A percentile compares a stretch with the other conserved stretches of the same genome.
Conservation (phyloP, 2,888 invertebrate genomes). For the Euphydryas editha region DNA sequence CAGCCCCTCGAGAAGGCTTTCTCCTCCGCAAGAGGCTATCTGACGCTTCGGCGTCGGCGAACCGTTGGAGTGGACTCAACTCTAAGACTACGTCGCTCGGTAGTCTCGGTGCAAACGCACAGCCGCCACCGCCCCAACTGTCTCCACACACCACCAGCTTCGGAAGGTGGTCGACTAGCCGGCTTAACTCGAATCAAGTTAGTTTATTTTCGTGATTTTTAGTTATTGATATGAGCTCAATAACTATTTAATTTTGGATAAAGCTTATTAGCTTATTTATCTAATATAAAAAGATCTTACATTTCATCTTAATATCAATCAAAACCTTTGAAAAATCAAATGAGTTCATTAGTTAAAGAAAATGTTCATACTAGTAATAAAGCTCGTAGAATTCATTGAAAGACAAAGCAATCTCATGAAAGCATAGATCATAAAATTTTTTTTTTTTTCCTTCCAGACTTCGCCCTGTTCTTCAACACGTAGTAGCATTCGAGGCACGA, state of each 20-base stretch:
- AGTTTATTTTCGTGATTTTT: constrained; percentile 33
- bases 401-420: background rate
- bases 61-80: constrained; percentile 86
- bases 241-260: too few relatives aligned
- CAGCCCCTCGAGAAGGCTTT: constrained; percentile 90
- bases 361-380: too few relatives aligned
- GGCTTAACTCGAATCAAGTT: constrained; percentile 87
- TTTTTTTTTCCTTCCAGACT: constrained; percentile 69
- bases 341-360: too few relatives aligned
- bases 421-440: background rate
- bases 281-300: too few relatives aligned
- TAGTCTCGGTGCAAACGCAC: constrained; percentile 86
- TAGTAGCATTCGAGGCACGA: constrained; percentile 88
- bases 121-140: constrained; percentile 83
- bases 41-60: constrained; percentile 85
- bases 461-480: constrained; percentile 89
- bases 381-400: too few relatives aligned
- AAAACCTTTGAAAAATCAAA: too few relatives aligned
- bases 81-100: constrained; percentile 94
- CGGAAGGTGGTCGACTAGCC: constrained; percentile 89
- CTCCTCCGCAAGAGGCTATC: constrained; percentile 91
- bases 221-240: too few relatives aligned
- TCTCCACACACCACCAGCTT: constrained; percentile 81
- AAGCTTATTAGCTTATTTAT: too few relatives aligned
- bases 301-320: too few relatives aligned